Evolutionary conservation across 2,888 invertebrate genomes (phyloP), one percentile per base, ranked within the genome.

Genomic region (Saturnia japonica): DNA sequence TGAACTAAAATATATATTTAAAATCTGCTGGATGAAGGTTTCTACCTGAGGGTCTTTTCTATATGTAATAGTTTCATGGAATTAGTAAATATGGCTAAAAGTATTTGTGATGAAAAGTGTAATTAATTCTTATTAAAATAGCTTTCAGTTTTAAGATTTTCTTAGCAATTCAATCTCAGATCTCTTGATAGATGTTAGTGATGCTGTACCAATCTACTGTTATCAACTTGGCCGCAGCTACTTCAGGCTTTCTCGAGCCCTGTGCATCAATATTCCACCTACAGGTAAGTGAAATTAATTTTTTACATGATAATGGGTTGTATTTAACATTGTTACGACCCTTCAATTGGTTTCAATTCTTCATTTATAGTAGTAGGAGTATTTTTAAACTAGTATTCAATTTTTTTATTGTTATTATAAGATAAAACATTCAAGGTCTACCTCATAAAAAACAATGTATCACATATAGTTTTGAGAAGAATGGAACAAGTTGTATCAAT

Each of bases 121-220:
- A 34, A 34, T 34, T 34, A 6, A 6, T 34, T 34, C 6, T 34
- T 34, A 34, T 34, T 34, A 19, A 7, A n/a, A 47, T 47, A 19
- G 47, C n/a, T 47, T 47, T 47, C 7, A 47, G 4, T 16, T 47
- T 2, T 34, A 6, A 4, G 34, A 34, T 54, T 66, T 54, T 64
- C 64, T 68, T 62, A 66, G 66, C 54, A 40, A 28, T 22, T 60
- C 28, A 60, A n/a, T 60, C 57, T 73, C 86, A 98, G 97, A 99
- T 96, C 95, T 99, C 88, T 94, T 99, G 70, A 97, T 99, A 83
- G 99, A 99, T 88, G 98, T 99, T 76, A 99, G 99, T 91, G 99
- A 99, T 94, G 97, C 98, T n/a, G 95, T 99, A 45, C 97, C 99
- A 94, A 98, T 99, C 79, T 99, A 99, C 92, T 99, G 99, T 71